Evolutionary conservation across 2,113 vertebrate species (phyloP).

Genomic region (Abramis brama): DNA sequence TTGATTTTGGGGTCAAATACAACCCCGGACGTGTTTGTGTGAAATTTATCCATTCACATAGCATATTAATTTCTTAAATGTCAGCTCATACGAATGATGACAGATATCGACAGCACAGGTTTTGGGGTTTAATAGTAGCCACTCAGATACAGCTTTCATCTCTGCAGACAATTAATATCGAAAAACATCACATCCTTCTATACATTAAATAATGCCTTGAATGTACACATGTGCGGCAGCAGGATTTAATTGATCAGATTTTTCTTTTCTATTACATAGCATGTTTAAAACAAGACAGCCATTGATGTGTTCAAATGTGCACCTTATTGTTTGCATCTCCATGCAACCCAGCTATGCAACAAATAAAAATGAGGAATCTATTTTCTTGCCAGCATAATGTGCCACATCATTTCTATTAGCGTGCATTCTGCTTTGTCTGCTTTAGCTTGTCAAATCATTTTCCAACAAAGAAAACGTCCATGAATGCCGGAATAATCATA

Average conservation of each 20-base stretch:
- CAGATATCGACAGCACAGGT: constrained; percentile 15
- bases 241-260: constrained; percentile 51
- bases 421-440: constrained; percentile 64
- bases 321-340: constrained; percentile 67
- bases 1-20: background rate
- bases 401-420: constrained; percentile 56
- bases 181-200: constrained; percentile 51
- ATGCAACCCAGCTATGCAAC: constrained; percentile 65
- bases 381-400: constrained; percentile 29
- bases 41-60: background rate
- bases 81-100: background rate
- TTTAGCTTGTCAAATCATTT: constrained; percentile 59
- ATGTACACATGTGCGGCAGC: constrained; percentile 56
- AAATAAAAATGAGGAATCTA: constrained; percentile 22
- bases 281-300: constrained; percentile 62
- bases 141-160: constrained; percentile 64
- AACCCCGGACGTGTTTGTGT: background rate
- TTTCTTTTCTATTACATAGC: constrained; percentile 59
- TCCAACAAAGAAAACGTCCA: constrained; percentile 54
- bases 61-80: background rate
- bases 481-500: constrained; percentile 61
- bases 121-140: constrained; percentile 66
- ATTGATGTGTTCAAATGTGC: constrained; percentile 56
- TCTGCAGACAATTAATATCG: constrained; percentile 36
- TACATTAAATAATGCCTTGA: constrained; percentile 72